phyloP scores from a whole-genome alignment of 2,113 vertebrate species.

The Catharus minimus region DNA sequence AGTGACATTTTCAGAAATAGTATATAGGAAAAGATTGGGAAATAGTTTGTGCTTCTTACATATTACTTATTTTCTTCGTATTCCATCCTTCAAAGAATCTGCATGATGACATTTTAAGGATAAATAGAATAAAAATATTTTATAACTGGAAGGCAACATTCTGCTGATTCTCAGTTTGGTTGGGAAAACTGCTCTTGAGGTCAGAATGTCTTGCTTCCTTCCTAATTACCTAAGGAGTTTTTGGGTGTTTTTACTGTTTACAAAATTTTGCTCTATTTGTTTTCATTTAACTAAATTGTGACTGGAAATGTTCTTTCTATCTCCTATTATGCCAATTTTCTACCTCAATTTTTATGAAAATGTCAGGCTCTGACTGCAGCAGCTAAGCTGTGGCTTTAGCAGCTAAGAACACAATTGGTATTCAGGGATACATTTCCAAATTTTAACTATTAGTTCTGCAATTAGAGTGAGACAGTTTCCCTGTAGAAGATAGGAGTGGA shows the following conservation, averaged over 20 bases:
- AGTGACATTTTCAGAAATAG: constrained; percentile 67
- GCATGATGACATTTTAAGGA: constrained; percentile 44
- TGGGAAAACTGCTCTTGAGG: constrained; percentile 5
- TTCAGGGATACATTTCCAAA: not conserved
- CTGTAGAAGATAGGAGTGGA: not conserved
- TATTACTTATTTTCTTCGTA: constrained; percentile 24
- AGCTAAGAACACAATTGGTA: not conserved
- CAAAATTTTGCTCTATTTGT: constrained; percentile 24
- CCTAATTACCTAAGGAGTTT: not conserved
- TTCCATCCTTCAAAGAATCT: constrained; percentile 16
- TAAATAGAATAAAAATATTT: constrained; percentile 64
- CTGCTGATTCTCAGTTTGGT: constrained; percentile 20
- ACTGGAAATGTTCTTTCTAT: not conserved
- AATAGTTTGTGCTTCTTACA: constrained; percentile 5
- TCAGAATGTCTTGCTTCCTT: constrained; percentile 19
- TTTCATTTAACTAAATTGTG: constrained; percentile 30
- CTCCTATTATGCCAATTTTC: not conserved
- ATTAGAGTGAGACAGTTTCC: not conserved
- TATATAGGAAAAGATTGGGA: constrained; percentile 21
- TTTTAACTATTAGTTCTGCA: constrained; percentile 22
- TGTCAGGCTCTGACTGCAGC: not conserved
- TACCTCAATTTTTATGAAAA: not conserved
- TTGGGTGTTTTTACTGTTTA: not conserved
- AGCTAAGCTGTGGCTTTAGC: not conserved
- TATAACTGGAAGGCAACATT: constrained; percentile 42